phyloP scores from a whole-genome alignment of 2,113 vertebrate species.

The Indicator indicator region DNA sequence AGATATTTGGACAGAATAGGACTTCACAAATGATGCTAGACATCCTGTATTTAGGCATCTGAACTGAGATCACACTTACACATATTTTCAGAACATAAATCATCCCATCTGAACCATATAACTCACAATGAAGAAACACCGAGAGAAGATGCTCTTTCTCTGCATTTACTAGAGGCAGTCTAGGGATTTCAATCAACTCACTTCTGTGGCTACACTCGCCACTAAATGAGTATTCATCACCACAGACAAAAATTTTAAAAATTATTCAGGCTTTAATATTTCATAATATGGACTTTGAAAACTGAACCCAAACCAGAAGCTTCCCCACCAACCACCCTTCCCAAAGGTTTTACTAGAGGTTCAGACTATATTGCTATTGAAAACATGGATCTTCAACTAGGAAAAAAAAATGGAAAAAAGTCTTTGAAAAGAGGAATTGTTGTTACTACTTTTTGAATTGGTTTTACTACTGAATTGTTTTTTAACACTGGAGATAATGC shows the following conservation, averaged over 20 bases:
- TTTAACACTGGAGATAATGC: background rate
- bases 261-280: background rate
- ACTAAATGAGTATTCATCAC: background rate
- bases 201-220: background rate
- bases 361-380: background rate
- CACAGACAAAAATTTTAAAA: background rate
- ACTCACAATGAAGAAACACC: background rate
- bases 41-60: background rate
- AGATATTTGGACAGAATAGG: background rate
- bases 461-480: no score
- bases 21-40: background rate
- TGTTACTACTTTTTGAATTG: background rate
- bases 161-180: background rate
- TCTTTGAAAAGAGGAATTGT: background rate
- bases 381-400: background rate
- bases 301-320: background rate
- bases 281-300: background rate
- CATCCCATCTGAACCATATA: background rate
- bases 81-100: background rate
- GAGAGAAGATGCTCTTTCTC: background rate
- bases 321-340: background rate
- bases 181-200: background rate
- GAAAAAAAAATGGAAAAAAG: background rate
- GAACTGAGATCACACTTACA: background rate
- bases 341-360: background rate